Percentiles rank a stretch among this genome's conserved stretches.
phyloP scores from a whole-genome alignment of 1,140 invertebrate genomes.

The Eulimnadia texana region DNA sequence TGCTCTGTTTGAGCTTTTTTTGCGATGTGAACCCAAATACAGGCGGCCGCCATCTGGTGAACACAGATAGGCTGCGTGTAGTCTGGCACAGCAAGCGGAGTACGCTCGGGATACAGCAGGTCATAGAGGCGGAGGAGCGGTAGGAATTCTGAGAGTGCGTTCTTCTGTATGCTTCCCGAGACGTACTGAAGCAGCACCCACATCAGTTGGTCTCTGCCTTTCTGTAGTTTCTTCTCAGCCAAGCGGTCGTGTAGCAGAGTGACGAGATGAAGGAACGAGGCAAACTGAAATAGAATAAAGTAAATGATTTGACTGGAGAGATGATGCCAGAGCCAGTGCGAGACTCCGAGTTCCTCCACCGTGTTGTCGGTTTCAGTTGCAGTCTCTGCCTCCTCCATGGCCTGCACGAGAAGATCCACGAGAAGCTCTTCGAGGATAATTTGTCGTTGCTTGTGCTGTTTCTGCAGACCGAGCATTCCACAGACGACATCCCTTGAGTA shows the following conservation, averaged over 20 bases:
- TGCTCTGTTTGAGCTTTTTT: slow-evolving; percentile 54
- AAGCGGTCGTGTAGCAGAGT: slow-evolving; percentile 74
- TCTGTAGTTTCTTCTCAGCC: slow-evolving; percentile 59
- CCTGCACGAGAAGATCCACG: slow-evolving; percentile 75
- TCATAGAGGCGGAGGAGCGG: slow-evolving; percentile 85
- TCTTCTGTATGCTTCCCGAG: slow-evolving; percentile 88
- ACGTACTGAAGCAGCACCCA: slow-evolving; percentile 95
- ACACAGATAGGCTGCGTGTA: slow-evolving; percentile 67
- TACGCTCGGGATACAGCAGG: slow-evolving; percentile 79
- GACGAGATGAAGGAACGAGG: slow-evolving; percentile 82
- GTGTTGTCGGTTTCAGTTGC: slow-evolving; percentile 31
- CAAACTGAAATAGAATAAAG: slow-evolving; percentile 88
- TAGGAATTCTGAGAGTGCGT: slow-evolving; percentile 75
- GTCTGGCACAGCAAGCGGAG: slow-evolving; percentile 77
- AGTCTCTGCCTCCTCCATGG: slow-evolving; percentile 78
- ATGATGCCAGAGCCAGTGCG: slow-evolving; percentile 80
- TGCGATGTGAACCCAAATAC: slow-evolving; percentile 89
- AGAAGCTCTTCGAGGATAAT: slow-evolving; percentile 82
- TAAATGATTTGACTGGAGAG: slow-evolving; percentile 90
- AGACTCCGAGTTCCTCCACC: slow-evolving; percentile 46
- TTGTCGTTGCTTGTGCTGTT: slow-evolving; percentile 80
- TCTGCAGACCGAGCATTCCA: slow-evolving; percentile 82
- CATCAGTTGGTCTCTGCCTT: slow-evolving; percentile 88
- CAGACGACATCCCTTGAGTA: slow-evolving; percentile 94
- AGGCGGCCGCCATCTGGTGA: slow-evolving; percentile 82